Evolutionary conservation across 2,888 invertebrate species (phyloP), one percentile per base, ranked within the genome.

Genomic region (Drosophila suboccidentalis): DNA sequence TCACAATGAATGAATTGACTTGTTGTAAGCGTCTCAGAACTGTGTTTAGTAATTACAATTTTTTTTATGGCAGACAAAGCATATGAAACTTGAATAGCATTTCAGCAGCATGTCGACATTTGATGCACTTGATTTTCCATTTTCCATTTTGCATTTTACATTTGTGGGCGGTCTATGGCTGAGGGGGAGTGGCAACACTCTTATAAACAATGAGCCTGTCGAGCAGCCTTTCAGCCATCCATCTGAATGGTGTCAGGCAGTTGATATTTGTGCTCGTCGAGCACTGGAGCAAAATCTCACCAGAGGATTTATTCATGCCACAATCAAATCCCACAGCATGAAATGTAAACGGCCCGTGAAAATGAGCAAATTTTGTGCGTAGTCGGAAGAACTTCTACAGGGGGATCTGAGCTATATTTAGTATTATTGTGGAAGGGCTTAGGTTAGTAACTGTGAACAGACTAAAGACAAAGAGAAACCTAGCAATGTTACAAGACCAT

Each of bases 191-290:
- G 67, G 36, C 29, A 44, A 47, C 34, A 47, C 43, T 47, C 55
- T 53, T 6, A 51, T 58, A 71, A 80, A 80, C 80, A 78, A 80
- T 78, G 67, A 39, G 50, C n/a, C 53, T 59, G 63, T 13, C 19
- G 29, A 15, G 32, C 43, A 15, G 26, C 22, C 61, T 53, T 77
- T 74, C 65, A 63, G 13, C 49, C 53, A 49, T 17, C 60, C 60
- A 49, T 36, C 63, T 46, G 39, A 8, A 19, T 36, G 41, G 70
- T 77, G 77, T 77, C 75, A 71, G n/a, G n/a, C 64, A 59, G 59
- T 76, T 78, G 65, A 60, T 69, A 73, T 73, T 69, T 67, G 59
- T 50, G 64, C 61, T 65, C 36, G 50, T 41, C 58, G 71, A 62
- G 68, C 47, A 59, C 64, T 74, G 34, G 43, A 36, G 75, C 61